Percentiles rank a stretch among this genome's conserved stretches.
Evolutionary conservation across 1,140 invertebrate species (phyloP).

Genomic region (Adelges cooleyi): DNA sequence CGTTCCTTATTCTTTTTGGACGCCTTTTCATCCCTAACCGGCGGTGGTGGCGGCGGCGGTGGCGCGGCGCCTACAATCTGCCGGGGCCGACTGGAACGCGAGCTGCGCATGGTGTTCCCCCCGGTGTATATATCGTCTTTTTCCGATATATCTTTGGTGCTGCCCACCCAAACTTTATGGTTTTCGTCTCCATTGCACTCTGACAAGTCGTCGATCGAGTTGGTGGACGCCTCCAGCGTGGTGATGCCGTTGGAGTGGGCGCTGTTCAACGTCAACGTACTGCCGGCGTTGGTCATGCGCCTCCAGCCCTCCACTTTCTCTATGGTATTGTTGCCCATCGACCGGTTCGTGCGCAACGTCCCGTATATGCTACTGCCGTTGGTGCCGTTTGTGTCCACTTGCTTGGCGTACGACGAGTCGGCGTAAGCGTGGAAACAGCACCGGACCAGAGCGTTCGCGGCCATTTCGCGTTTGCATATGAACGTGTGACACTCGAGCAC

Average conservation of each 20-base stretch:
- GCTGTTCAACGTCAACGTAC: slow-evolving; percentile 47
- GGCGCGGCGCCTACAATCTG: slow-evolving; percentile 66
- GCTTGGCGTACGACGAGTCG: slow-evolving; percentile 81
- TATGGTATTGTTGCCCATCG: slow-evolving; percentile 33
- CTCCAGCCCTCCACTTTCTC: slow-evolving; percentile 44
- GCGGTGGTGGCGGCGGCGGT: slow-evolving; percentile 49
- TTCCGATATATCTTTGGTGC: slow-evolving; percentile 53
- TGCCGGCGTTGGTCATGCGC: slow-evolving; percentile 40
- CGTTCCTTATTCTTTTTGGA: slow-evolving; percentile 39
- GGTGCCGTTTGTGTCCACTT: slow-evolving; percentile 51
- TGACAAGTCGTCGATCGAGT: slow-evolving; percentile 52
- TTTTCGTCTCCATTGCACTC: slow-evolving; percentile 83
- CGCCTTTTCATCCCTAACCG: slow-evolving; percentile 48
- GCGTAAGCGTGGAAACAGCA: slow-evolving; percentile 94
- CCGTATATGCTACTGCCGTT: slow-evolving; percentile 41
- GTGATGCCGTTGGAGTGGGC: slow-evolving; percentile 34
- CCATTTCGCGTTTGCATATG: slow-evolving; percentile 90
- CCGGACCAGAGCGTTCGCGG: slow-evolving; percentile 82
- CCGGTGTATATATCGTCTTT: slow-evolving; percentile 54
- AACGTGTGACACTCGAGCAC: slow-evolving; percentile 98
- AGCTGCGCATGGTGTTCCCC: slow-evolving; percentile 51
- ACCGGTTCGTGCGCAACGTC: slow-evolving; percentile 38
- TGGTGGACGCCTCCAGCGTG: slow-evolving; percentile 39
- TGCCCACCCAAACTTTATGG: slow-evolving; percentile 80
- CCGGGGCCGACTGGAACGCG: slow-evolving; percentile 61